Evolutionary conservation across 2,797 vertebrate species (phyloP).

Genomic region (Hoplostethus mediterraneus): DNA sequence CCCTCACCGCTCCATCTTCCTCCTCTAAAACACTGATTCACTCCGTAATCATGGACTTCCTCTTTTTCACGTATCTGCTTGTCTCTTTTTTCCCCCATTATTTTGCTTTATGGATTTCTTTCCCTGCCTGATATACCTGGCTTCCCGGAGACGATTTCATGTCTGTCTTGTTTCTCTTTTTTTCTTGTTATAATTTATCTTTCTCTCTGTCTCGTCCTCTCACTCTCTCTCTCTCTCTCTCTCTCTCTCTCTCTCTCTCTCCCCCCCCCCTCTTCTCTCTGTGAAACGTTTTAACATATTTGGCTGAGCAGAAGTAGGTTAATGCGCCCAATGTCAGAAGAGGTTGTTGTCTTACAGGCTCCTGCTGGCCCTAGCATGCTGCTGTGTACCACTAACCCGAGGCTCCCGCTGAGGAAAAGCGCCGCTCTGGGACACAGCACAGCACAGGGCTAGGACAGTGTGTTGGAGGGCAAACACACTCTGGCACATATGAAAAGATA

Average conservation of each 20-base stretch:
- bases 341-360: constrained; percentile 49
- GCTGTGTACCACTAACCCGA: constrained; percentile 41
- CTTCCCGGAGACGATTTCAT: background rate
- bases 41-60: constrained; percentile 46
- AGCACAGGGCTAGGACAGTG: constrained; percentile 1
- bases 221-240: background rate
- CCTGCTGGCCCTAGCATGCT: constrained; percentile 41
- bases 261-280: background rate
- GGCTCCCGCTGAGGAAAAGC: constrained; percentile 45
- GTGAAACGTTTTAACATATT: constrained; percentile 35
- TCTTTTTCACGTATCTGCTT: constrained; percentile 16
- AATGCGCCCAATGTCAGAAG: constrained; percentile 15
- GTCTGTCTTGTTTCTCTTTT: too few relatives aligned
- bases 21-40: constrained; percentile 55
- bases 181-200: too few relatives aligned
- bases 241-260: background rate
- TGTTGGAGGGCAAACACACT: constrained; percentile 30
- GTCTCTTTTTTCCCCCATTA: constrained; percentile 27
- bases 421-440: constrained; percentile 18
- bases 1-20: constrained; percentile 23
- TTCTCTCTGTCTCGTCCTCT: background rate
- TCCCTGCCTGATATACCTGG: background rate
- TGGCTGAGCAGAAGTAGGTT: constrained; percentile 46
- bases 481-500: constrained; percentile 1
- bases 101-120: background rate